These are phyloP conservation scores for Proales similis DNA, from an alignment of 1,140 invertebrate species.

Conservation along the genomic window DNA sequence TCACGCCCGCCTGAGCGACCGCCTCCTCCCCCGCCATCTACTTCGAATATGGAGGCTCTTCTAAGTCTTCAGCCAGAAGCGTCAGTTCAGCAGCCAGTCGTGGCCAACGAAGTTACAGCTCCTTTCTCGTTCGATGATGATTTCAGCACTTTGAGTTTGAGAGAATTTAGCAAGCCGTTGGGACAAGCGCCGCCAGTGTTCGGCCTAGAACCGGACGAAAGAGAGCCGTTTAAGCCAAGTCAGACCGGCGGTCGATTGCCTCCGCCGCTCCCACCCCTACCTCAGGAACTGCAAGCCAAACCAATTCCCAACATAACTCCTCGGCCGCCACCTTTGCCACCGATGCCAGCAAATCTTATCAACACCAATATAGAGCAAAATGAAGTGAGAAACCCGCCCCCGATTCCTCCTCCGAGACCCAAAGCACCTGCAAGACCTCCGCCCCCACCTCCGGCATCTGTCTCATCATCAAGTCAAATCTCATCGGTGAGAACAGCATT, in stretches of 20 bases:
- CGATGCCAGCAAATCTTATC: background rate
- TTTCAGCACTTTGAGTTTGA: no score
- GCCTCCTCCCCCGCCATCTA: no score
- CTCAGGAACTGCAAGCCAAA: background rate
- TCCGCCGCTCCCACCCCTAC: constrained; percentile 18
- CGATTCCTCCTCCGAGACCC: background rate
- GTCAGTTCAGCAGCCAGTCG: background rate
- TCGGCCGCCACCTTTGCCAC: background rate
- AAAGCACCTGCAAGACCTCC: constrained; percentile 10
- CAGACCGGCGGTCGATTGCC: background rate
- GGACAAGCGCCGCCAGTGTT: no score
- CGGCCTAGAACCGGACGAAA: background rate
- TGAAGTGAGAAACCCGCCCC: background rate
- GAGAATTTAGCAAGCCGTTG: no score
- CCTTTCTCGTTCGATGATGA: no score
- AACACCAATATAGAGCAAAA: no score
- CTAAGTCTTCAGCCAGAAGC: no score
- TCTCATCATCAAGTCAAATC: no score
- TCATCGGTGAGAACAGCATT: no score
- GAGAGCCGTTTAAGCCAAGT: background rate
- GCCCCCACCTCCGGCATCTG: constrained; percentile 15
- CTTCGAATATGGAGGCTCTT: no score
- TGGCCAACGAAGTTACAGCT: background rate
- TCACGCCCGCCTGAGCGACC: no score
- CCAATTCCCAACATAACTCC: background rate